Conservation (phyloP, 2,113 vertebrate genomes). For the Myxocyprinus asiaticus region DNA sequence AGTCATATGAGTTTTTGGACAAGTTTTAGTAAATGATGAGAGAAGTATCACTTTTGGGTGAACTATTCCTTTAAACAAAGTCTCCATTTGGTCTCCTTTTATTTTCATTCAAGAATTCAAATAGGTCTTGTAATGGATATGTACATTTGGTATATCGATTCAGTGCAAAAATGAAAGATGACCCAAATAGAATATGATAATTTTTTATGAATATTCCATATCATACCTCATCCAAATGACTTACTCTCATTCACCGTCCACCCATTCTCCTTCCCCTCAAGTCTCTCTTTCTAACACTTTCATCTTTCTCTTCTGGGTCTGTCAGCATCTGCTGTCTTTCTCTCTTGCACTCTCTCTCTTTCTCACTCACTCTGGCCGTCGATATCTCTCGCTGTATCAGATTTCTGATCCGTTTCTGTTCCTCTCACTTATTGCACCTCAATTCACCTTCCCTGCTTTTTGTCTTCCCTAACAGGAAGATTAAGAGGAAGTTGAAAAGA, state of each 20-base stretch:
- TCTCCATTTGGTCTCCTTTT: too few species aligned
- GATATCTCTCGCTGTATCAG: not conserved
- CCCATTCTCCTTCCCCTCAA: not conserved
- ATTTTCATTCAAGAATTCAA: not conserved
- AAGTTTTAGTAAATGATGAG: too few species aligned
- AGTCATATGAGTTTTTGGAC: too few species aligned
- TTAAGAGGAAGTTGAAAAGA: not conserved
- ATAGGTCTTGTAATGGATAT: not conserved
- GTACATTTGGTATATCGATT: not conserved
- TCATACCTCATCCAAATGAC: not conserved
- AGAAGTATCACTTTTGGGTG: too few species aligned
- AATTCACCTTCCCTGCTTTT: not conserved
- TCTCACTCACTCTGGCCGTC: not conserved
- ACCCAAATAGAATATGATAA: not conserved
- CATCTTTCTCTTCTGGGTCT: slow-evolving; percentile 1
- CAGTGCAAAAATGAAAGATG: not conserved
- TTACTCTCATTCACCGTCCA: not conserved
- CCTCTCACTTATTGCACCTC: slow-evolving; percentile 18
- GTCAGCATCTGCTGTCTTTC: not conserved
- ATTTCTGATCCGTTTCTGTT: slow-evolving; percentile 6
- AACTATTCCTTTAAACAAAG: too few species aligned
- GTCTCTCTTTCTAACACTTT: not conserved
- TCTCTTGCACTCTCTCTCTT: too few species aligned
- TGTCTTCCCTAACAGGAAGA: slow-evolving; percentile 8
- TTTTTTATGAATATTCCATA: slow-evolving; percentile 4